Evolutionary conservation across 2,888 invertebrate species (phyloP), one percentile per base, ranked within the genome.

Genomic region (Lasioglossum malachurum): DNA sequence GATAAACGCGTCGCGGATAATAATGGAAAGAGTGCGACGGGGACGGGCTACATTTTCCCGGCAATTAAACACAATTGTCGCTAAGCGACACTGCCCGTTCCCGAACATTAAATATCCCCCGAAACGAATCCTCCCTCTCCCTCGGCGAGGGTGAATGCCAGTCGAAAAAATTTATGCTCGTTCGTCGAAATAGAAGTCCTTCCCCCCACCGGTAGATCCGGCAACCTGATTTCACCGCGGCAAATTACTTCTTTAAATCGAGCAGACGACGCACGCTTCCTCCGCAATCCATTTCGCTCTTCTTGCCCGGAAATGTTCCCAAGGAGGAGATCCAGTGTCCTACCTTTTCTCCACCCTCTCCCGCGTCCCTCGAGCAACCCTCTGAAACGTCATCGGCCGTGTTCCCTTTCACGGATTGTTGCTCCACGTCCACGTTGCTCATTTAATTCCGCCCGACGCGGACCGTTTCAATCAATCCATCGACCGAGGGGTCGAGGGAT

Each of bases 1-100:
- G 38, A 69, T 69, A 69, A 69, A 69, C 69, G 69, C 38, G 69
- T 69, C 35, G 41, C 41, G 71, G 41, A 71, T 71, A 19, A 60
- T 41, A 44, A 53, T 27, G 10, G 57, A 73, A 77, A 44, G 60
- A 71, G 60, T 57, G 72, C 27, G 38, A 71, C 71, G 41, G 35
- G 35, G 53, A 2, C 16, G 16, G 64, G 73, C 38, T 14, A 53
- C 44, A 75, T 88, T 88, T 88, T 88, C 88, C 82, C 69, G 88
- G 75, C 84, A 88, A 88, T 88, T 88, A 88, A 88, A 87, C 87
- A 60, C 87, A 87, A 88, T 88, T 87, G 88, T 88, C 84, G 84
- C 87, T 87, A 87, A 87, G 84, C 87, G 87, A 75, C 67, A 77
- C 76, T 69, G 64, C 67, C 77, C 80, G 77, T 78, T 80, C 75